phyloP scores from a whole-genome alignment of 2,888 invertebrate species.

The Drosophila anomalata region DNA sequence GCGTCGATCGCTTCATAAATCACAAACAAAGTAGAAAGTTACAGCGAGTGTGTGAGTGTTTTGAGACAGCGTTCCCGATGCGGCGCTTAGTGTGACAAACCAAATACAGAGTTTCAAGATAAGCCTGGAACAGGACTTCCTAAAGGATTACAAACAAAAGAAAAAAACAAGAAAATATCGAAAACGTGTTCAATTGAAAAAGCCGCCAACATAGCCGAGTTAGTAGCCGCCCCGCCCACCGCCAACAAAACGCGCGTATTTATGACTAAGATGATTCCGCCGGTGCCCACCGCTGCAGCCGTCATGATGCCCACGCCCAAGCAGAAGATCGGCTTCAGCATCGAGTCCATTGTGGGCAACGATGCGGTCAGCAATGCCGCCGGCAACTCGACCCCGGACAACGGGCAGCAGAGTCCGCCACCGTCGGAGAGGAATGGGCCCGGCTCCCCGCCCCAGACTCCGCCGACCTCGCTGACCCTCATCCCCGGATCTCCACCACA shows the following conservation, averaged over 20 bases:
- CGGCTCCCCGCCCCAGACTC: conserved; percentile 81
- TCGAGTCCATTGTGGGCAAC: conserved; percentile 96
- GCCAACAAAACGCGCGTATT: conserved; percentile 76
- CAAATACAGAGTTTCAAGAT: conserved; percentile 37
- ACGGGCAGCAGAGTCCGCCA: conserved; percentile 64
- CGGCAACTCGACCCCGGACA: conserved; percentile 51
- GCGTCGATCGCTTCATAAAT: conserved; percentile 65
- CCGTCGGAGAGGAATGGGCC: conserved; percentile 68
- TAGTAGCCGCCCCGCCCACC: conserved; percentile 67
- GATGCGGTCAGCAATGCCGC: conserved; percentile 64
- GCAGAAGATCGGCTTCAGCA: conserved; percentile 97
- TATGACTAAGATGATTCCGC: conserved; percentile 92
- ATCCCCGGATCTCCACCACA: conserved; percentile 60
- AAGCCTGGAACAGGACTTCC: conserved; percentile 48
- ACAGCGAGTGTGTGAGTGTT: conserved; percentile 28
- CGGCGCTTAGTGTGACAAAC: conserved; percentile 30
- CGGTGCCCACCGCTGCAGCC: conserved; percentile 94
- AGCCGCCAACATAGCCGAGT: conserved; percentile 75
- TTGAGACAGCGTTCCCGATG: conserved; percentile 13
- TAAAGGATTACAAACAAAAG: conserved; percentile 44
- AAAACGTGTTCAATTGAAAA: conserved; percentile 20
- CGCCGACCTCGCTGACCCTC: conserved; percentile 66
- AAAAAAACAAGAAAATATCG: not conserved
- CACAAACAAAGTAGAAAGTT: conserved; percentile 18
- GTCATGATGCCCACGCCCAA: conserved; percentile 94